Evolutionary conservation across 2,888 invertebrate genomes (phyloP), one percentile per base, ranked within the genome.

Genomic region (Spatulosminthurus flaviceps): DNA sequence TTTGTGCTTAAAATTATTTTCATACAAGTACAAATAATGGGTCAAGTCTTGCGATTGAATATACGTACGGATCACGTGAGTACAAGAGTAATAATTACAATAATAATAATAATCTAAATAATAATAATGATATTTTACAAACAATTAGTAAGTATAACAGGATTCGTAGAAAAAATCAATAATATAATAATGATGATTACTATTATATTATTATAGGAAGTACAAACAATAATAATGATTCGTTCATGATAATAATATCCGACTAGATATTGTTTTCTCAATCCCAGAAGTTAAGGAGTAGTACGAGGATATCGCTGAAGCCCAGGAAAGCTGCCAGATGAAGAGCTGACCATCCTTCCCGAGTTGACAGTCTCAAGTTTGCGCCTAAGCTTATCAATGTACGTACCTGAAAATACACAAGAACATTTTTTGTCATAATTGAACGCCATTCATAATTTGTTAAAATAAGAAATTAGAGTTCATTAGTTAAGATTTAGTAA

Each of bases 331-430:
- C 83, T 4, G 84, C 84, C 76, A 83, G 79, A 74, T 84, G 84
- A 26, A 84, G 74, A 0, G 84, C 83, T 29, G 82, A 81, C 85
- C 85, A 85, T 28, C 85, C 85, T 69, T 84, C 84, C 26, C 85
- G 81, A 77, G 81, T 83, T 22, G 85, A 83, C 79, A 85, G 80
- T 24, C 83, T 85, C 51, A 81, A 80, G 74, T 83, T 85, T 61
- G 85, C 85, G 78, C 85, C 85, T 41, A 84, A 78, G 19, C 79
- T 81, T 72, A 85, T 83, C 69, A 85, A 80, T 71, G 82, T 79
- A 26, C 82, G 83, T 75, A 85, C 85, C 85, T 85, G 77, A 78
- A 60, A 51, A 21, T 67, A n/a, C n/a, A n/a, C n/a, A n/a, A n/a
- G n/a, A n/a, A n/a, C n/a, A n/a, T n/a, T n/a, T n/a, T n/a, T n/a